Percentiles rank a stretch among this genome's conserved stretches.
Conservation (phyloP, 2,797 vertebrate genomes). For the Aphelocoma californica region DNA sequence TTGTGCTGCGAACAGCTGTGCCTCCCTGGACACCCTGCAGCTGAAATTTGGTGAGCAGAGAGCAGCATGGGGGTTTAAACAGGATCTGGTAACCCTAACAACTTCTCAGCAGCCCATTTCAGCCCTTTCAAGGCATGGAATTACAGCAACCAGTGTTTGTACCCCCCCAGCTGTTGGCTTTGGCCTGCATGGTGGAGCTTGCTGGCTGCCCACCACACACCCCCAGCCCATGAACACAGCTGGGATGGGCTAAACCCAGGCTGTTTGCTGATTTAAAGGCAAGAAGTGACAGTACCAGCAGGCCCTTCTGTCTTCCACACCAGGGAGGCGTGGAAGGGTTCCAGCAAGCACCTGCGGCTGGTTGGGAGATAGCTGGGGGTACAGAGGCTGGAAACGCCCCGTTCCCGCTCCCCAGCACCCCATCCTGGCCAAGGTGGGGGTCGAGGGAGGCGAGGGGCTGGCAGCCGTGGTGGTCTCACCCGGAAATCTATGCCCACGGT, state of each 20-base stretch:
- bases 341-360: background rate
- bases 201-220: accelerated
- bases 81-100: background rate
- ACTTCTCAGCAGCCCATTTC: background rate
- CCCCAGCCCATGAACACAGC: background rate
- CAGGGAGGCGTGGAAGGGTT: background rate
- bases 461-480: constrained; percentile 83
- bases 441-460: background rate
- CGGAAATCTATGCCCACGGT: constrained; percentile 99
- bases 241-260: accelerated
- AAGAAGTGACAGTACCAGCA: accelerated
- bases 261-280: background rate
- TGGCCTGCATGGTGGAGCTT: accelerated
- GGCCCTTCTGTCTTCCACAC: background rate
- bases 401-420: background rate
- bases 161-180: accelerated
- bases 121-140: background rate
- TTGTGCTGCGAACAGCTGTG: background rate
- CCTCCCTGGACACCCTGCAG: background rate
- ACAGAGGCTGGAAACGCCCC: background rate
- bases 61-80: accelerated
- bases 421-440: background rate
- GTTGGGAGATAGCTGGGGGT: background rate
- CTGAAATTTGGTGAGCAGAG: background rate
- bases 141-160: background rate